Percentiles rank a stretch among this genome's conserved stretches.
phyloP scores from a whole-genome alignment of 1,140 invertebrate species.

The Ceratina calcarata region DNA sequence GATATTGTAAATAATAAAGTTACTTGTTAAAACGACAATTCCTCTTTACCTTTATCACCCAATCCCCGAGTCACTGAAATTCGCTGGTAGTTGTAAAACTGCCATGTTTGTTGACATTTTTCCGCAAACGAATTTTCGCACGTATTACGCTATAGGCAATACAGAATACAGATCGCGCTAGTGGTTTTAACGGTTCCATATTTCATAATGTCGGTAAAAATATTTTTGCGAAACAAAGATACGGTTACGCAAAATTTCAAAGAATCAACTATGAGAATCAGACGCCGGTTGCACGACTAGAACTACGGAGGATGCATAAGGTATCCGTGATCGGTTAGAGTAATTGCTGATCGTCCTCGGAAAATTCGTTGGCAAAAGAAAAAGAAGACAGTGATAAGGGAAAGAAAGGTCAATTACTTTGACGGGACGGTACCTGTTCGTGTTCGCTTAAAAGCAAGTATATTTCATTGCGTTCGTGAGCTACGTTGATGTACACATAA shows the following conservation, averaged over 20 bases:
- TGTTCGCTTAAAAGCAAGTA: neutral
- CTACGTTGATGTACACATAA: neutral
- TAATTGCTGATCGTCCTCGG: neutral
- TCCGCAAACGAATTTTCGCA: neutral
- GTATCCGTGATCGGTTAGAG: constrained; percentile 6
- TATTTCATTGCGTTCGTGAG: neutral
- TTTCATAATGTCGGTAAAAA: constrained; percentile 54
- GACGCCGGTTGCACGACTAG: neutral
- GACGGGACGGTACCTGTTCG: neutral
- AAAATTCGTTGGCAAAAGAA: neutral
- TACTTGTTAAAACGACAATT: constrained; percentile 1
- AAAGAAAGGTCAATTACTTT: constrained; percentile 9
- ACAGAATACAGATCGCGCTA: constrained; percentile 52
- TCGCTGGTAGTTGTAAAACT: neutral
- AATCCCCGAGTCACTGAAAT: neutral
- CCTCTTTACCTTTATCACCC: neutral
- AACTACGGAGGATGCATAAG: neutral
- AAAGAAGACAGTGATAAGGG: neutral
- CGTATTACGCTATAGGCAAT: neutral
- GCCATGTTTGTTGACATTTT: constrained; percentile 11
- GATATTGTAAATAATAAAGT: neutral
- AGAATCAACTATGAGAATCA: constrained; percentile 7
- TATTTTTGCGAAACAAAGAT: constrained; percentile 33
- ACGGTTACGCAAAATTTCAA: neutral
- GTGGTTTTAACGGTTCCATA: constrained; percentile 18